Evolutionary conservation across 2,797 vertebrate genomes (phyloP).

Genomic region (Adrianichthys oophorus): DNA sequence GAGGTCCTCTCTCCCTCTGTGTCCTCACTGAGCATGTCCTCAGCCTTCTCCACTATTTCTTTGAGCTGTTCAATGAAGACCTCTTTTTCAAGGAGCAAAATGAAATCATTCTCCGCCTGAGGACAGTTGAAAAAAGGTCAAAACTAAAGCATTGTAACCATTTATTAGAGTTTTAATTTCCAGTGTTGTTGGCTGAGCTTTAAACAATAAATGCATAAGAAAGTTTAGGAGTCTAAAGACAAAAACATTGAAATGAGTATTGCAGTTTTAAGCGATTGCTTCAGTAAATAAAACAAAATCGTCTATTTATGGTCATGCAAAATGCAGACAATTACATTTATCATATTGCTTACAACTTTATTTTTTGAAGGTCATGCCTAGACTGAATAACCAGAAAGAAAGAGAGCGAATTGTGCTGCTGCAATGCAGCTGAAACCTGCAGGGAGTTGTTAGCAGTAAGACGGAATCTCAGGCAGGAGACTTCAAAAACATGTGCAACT

Average conservation of each 20-base stretch:
- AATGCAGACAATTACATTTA: too few relatives aligned
- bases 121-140: too few relatives aligned
- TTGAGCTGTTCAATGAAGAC: slow-evolving; percentile 97
- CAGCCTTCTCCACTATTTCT: slow-evolving; percentile 97
- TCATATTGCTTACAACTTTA: too few relatives aligned
- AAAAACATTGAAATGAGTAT: background rate
- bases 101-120: slow-evolving; percentile 97
- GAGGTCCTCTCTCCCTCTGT: slow-evolving; percentile 86
- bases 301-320: too few relatives aligned
- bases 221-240: background rate
- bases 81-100: slow-evolving; percentile 92
- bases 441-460: slow-evolving; percentile 27
- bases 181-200: background rate
- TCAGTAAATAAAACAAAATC: background rate
- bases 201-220: background rate
- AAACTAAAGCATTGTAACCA: background rate
- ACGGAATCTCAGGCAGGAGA: slow-evolving; percentile 4
- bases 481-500: slow-evolving; percentile 8
- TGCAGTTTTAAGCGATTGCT: background rate
- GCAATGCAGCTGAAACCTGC: slow-evolving; percentile 59
- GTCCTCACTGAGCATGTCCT: slow-evolving; percentile 96
- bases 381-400: background rate
- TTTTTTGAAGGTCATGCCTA: too few relatives aligned
- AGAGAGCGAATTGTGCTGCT: slow-evolving; percentile 39
- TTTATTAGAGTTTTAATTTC: background rate